phyloP scores from a whole-genome alignment of 23 tunicate genomes.

The Clavelina lepadiformis region DNA sequence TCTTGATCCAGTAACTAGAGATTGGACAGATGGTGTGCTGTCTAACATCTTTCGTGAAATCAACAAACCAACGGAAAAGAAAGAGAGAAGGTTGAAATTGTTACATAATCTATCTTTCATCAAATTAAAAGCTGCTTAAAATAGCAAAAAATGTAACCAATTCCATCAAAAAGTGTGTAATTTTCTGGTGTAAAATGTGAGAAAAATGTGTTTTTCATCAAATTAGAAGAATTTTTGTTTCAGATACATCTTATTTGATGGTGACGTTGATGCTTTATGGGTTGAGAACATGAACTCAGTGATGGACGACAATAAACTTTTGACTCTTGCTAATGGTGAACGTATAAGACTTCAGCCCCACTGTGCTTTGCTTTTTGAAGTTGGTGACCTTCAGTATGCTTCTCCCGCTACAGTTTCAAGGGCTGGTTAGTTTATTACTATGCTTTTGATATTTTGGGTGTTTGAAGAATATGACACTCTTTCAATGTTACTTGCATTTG shows the following conservation, averaged over 20 bases:
- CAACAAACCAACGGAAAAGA: constrained; percentile 96
- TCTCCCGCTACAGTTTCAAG: constrained; percentile 99
- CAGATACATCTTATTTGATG: constrained; percentile 93
- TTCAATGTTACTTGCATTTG: too few species aligned
- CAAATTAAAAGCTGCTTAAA: too few species aligned
- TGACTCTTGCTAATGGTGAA: constrained; percentile 98
- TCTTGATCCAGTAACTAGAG: constrained; percentile 91
- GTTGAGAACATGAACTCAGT: constrained; percentile 99
- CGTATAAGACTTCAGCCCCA: constrained; percentile 88
- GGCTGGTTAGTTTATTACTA: constrained; percentile 63
- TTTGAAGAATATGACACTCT: too few species aligned
- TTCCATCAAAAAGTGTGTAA: too few species aligned
- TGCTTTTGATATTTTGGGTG: constrained; percentile 3
- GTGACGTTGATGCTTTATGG: constrained; percentile 99
- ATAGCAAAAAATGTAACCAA: too few species aligned
- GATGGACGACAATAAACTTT: constrained; percentile 97
- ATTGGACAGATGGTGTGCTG: constrained; percentile 99
- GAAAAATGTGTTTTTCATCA: too few species aligned
- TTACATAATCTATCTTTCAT: too few species aligned
- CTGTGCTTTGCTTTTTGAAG: constrained; percentile 98
- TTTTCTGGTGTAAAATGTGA: too few species aligned
- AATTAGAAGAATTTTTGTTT: too few species aligned
- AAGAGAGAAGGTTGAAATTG: constrained; percentile 61
- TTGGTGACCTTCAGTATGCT: constrained; percentile 98
- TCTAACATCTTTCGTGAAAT: constrained; percentile 95